Evolutionary conservation across 2,888 invertebrate genomes (phyloP), one percentile per base, ranked within the genome.

Genomic region (Spialia ferax): DNA sequence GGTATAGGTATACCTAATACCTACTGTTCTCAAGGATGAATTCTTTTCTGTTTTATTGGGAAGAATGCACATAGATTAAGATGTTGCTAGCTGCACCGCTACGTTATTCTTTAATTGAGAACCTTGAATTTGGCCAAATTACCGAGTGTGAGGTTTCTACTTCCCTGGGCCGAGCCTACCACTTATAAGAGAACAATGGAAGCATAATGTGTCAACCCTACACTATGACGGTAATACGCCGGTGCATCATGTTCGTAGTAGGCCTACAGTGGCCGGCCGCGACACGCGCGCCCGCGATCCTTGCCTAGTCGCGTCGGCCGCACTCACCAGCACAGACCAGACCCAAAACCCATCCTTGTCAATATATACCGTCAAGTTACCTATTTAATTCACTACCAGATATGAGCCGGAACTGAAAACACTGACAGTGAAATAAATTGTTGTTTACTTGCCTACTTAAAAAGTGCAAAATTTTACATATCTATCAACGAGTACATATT

Each of bases 211-310:
- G 65, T 23, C 65, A 66, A 6, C 65, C 65, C 65, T 66, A 22
- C 26, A 18, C 5, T 15, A 15, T 42, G 26, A 23, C 22, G 11
- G 64, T 52, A 52, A 52, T 59, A 65, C 35, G 64, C 50, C 22
- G 52, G 42, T 66, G 66, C 66, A 66, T 60, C 52, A 26, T 57
- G 48, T 52, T 38, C 45, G 65, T 66, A 59, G 23, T 66, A 66
- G 65, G 65, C 65, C 65, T 66, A 67, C 66, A 67, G 66, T 67
- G 61, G 66, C 66, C 66, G 54, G 18, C 45, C 66, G 55, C 66
- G 66, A 45, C 66, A 67, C 66, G 66, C 66, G 66, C 55, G 20
- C 50, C 26, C 61, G 32, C 61, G 23, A 56, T 4, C 32, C n/a
- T 15, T 38, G 22, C 4, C 20, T 6, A 5, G 11, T 26, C 18